These are phyloP conservation scores for Piaya cayana DNA, from an alignment of 2,113 vertebrate genomes.

Conservation along the genomic window DNA sequence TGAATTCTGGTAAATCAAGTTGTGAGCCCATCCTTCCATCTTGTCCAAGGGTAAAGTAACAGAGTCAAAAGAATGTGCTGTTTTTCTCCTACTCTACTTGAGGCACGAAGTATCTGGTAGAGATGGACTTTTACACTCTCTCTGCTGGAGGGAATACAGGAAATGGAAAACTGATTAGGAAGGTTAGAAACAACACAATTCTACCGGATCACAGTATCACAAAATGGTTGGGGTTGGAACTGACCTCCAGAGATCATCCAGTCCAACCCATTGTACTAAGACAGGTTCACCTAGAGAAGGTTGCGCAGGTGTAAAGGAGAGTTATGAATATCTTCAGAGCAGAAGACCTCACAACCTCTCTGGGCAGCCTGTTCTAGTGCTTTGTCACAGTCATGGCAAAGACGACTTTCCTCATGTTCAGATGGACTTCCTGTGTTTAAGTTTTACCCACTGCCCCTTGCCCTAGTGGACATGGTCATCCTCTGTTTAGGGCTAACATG, in stretches of 20 bases:
- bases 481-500: background rate
- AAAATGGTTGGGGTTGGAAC: too few species aligned
- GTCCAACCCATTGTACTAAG: too few species aligned
- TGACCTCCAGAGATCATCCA: too few species aligned
- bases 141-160: background rate
- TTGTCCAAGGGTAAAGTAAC: background rate
- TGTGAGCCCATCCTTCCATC: background rate
- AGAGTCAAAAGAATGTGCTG: accelerated
- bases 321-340: too few species aligned
- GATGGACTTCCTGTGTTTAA: too few species aligned
- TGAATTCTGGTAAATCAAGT: background rate
- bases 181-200: background rate
- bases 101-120: accelerated
- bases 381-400: too few species aligned
- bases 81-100: background rate
- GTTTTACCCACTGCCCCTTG: too few species aligned
- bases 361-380: too few species aligned
- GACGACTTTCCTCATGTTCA: too few species aligned
- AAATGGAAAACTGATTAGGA: background rate
- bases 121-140: background rate
- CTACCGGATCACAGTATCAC: background rate
- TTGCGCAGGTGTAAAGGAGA: too few species aligned
- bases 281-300: too few species aligned
- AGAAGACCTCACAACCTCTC: too few species aligned
- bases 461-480: background rate